Conservation (phyloP, 1,140 invertebrate genomes). For the Nephotettix cincticeps region DNA sequence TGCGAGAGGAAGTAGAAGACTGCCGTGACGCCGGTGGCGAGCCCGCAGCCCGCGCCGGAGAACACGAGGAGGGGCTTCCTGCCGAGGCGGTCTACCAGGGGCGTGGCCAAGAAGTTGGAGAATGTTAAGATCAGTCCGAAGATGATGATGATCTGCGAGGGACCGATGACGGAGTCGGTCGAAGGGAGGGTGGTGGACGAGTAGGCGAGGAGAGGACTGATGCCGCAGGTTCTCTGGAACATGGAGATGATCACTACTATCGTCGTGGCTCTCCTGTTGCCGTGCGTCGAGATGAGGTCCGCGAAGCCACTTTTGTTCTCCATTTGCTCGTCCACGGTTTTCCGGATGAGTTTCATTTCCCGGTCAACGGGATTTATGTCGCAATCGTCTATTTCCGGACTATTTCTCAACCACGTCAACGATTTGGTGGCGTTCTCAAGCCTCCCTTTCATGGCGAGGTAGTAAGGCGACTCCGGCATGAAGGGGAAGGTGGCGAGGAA, state of each 20-base stretch:
- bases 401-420: conserved; percentile 45
- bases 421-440: conserved; percentile 59
- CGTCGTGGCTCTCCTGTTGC: conserved; percentile 26
- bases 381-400: conserved; percentile 42
- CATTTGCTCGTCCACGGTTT: conserved; percentile 34
- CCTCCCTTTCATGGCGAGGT: conserved; percentile 57
- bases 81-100: conserved; percentile 51
- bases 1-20: conserved; percentile 38
- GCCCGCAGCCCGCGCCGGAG: conserved; percentile 40
- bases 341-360: conserved; percentile 30
- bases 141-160: conserved; percentile 33
- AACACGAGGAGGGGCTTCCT: conserved; percentile 55
- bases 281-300: conserved; percentile 26
- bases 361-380: not conserved
- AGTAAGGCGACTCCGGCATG: conserved; percentile 81
- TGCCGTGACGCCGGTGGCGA: conserved; percentile 33
- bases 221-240: conserved; percentile 31
- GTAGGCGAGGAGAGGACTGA: conserved; percentile 35
- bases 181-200: conserved; percentile 41
- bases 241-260: conserved; percentile 26
- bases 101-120: conserved; percentile 49
- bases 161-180: conserved; percentile 25
- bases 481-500: conserved; percentile 63
- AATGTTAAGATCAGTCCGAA: conserved; percentile 41
- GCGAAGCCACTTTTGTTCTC: conserved; percentile 25